A percentile compares a stretch with the other conserved stretches of the same genome.
Conservation (phyloP, 2,888 invertebrate genomes). For the Meliscaeva auricollis region DNA sequence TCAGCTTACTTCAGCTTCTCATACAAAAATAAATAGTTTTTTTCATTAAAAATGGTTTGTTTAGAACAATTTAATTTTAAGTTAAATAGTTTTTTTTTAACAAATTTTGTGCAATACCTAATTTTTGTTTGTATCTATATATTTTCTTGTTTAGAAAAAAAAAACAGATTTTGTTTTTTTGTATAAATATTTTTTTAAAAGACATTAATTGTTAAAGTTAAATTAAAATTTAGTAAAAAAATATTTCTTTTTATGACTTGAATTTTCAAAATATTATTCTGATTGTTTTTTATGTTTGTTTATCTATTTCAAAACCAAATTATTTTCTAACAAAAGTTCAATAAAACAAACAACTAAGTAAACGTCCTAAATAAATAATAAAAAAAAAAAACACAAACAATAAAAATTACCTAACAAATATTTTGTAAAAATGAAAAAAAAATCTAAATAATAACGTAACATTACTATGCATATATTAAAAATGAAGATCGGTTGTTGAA, state of each 20-base stretch:
- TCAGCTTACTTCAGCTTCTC: background rate
- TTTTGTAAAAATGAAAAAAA: conserved; percentile 57
- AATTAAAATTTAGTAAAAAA: conserved; percentile 34
- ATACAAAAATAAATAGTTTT: background rate
- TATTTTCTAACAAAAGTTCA: conserved; percentile 71
- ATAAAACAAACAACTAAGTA: conserved; percentile 70
- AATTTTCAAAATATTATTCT: conserved; percentile 46
- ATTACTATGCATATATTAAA: conserved; percentile 75
- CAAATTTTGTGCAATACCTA: conserved; percentile 70
- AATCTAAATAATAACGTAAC: conserved; percentile 63
- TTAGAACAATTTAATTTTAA: conserved; percentile 70
- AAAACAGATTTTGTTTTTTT: conserved; percentile 41
- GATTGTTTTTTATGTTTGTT: conserved; percentile 38
- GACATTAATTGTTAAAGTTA: conserved; percentile 67
- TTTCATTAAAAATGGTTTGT: conserved; percentile 42
- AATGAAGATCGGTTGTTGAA: conserved; percentile 73
- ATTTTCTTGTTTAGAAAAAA: conserved; percentile 42
- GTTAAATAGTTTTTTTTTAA: conserved; percentile 51
- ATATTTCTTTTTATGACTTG: conserved; percentile 53
- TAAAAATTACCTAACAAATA: conserved; percentile 42
- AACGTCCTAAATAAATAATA: conserved; percentile 67
- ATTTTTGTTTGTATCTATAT: conserved; percentile 60
- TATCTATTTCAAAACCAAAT: conserved; percentile 28
- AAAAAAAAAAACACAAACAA: conserved; percentile 39
- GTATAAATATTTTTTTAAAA: conserved; percentile 56